Base-by-base conservation (phyloP, 2,797 vertebrate genomes). In the Garrulus glandarius region DNA sequence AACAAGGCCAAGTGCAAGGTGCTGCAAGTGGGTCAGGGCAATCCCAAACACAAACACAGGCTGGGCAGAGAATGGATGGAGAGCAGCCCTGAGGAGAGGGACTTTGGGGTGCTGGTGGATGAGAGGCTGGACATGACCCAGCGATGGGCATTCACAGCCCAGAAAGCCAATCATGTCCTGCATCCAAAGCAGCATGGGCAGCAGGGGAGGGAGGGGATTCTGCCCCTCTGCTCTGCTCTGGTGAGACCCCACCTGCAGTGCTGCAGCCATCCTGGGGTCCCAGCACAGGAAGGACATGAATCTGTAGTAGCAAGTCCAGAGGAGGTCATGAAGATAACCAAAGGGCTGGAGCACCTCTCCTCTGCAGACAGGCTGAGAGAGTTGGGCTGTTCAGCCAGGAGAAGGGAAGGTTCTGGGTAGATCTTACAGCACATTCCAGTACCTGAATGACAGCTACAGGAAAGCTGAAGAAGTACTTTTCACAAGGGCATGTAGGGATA, bases 111-210 rank as follows among this genome's bases (percentile, higher is more conserved):
- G 9, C 41, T 77, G 47, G 2, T 6, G 43, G 32, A 8, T 37
- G 50, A n/a, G 27, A 79, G 22, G 15, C 19, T 64, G 57, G 36
- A 24, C 19, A 23, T 4, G 15, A 44, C 5, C 50, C 16, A 11
- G 13, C 23, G 5, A 23, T 24, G 44, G 1, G 44, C 20, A 23
- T 43, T 44, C 11, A 4, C 36, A n/a, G 36, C 32, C 36, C 23
- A 39, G n/a, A 39, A 7, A 30, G 39, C 14, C 60, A 72, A 0
- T 1, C 0, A 0, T 15, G 22, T 46, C 41, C 36, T 44, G 41
- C 27, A 37, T 14, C 36, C 59, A 37, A 7, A 71, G 50, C 50
- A 50, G 13, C 0, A 0, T 24, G 34, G 34, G 0, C 39, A 53
- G 44, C 27, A 57, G 59, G 36, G 7, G 1, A 56, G 49, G 11